Conservation (phyloP, 2,888 invertebrate species). For the Acanthococcus lagerstroemiae region DNA sequence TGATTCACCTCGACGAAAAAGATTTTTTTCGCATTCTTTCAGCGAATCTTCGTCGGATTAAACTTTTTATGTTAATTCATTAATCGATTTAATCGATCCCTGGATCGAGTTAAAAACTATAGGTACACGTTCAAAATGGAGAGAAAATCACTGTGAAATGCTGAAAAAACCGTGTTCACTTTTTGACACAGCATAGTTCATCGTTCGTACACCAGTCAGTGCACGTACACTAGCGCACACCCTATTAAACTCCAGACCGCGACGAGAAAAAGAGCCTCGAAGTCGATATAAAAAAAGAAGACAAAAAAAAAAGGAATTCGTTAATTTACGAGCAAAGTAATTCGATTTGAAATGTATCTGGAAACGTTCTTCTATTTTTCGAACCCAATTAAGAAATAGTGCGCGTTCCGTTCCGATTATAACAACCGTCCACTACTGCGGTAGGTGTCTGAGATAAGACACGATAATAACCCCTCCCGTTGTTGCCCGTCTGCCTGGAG, state of each 20-base stretch:
- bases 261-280: background rate
- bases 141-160: background rate
- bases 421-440: slow-evolving; percentile 14
- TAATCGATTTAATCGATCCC: background rate
- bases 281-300: slow-evolving; percentile 27
- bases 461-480: slow-evolving; percentile 15
- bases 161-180: background rate
- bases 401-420: slow-evolving; percentile 22
- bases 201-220: background rate
- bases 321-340: slow-evolving; percentile 26
- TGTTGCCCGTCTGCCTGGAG: background rate
- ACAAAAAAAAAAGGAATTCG: slow-evolving; percentile 25
- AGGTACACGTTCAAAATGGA: background rate
- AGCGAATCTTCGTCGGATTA: too few species aligned
- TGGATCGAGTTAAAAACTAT: too few species aligned
- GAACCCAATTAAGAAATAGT: slow-evolving; percentile 29
- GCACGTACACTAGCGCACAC: background rate
- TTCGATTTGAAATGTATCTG: slow-evolving; percentile 27
- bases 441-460: slow-evolving; percentile 25
- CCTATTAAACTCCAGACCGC: too few species aligned
- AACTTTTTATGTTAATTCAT: background rate
- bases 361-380: slow-evolving; percentile 22
- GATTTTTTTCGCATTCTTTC: too few species aligned
- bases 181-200: background rate
- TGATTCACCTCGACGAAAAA: too few species aligned